Percentiles rank a stretch among this genome's conserved stretches.
Evolutionary conservation across 2,113 vertebrate species (phyloP).

Genomic region (Syrrhaptes paradoxus): DNA sequence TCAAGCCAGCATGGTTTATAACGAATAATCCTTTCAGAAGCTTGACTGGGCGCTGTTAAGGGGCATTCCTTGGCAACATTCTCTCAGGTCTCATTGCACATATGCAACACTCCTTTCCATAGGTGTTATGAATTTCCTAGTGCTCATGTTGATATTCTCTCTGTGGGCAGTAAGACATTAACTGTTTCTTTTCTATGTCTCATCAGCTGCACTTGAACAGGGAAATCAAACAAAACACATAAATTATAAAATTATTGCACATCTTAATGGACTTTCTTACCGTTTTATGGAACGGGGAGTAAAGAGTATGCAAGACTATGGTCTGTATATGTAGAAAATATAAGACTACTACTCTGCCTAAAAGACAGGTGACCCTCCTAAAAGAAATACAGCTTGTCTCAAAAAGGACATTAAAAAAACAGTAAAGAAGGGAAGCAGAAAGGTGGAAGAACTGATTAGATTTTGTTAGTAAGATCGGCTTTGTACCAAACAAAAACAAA

Average conservation of each 20-base stretch:
- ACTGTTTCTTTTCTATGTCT: not conserved
- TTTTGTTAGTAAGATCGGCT: not conserved
- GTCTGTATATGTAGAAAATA: not conserved
- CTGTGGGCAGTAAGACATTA: not conserved
- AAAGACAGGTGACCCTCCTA: not conserved
- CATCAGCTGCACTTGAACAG: not conserved
- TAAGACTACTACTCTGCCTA: not conserved
- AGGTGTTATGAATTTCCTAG: not conserved
- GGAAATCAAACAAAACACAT: slow-evolving; percentile 18
- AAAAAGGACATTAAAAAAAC: not conserved
- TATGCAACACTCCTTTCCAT: not conserved
- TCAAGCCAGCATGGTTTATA: not conserved
- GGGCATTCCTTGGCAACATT: not conserved
- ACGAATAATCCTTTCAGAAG: not conserved
- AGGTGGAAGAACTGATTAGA: not conserved
- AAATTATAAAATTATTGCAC: not conserved
- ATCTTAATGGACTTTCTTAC: not conserved
- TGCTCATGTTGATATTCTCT: slow-evolving; percentile 2
- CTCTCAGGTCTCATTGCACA: not conserved
- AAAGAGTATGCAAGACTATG: not conserved
- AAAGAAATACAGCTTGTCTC: not conserved
- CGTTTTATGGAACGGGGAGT: not conserved
- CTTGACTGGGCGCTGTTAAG: not conserved
- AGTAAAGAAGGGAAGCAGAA: not conserved
- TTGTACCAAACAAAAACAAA: slow-evolving; percentile 6